Percentiles rank a stretch among this genome's conserved stretches.
Evolutionary conservation across 2,113 vertebrate genomes (phyloP).

Genomic region (Myocastor coypus): DNA sequence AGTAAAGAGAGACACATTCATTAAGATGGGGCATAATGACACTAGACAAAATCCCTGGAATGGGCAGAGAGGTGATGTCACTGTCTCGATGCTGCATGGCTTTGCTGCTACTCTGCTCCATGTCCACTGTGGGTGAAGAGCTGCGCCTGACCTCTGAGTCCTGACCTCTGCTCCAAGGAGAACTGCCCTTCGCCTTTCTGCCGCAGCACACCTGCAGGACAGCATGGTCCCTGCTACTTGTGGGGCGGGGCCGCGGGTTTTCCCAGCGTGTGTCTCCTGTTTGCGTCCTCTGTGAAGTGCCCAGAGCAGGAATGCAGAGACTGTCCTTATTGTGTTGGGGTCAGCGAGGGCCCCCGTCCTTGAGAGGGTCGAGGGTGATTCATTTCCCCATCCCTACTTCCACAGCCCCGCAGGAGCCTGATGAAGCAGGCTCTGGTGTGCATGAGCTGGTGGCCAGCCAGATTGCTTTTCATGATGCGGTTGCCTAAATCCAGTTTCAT

Average conservation of each 20-base stretch:
- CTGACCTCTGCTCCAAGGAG: background rate
- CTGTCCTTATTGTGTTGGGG: background rate
- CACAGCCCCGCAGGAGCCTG: no score
- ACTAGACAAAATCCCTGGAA: background rate
- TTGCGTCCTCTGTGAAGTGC: no score
- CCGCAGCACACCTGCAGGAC: background rate
- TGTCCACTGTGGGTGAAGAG: background rate
- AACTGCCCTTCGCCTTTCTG: background rate
- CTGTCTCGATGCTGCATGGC: background rate
- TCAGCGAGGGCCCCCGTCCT: background rate
- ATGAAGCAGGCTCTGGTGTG: background rate
- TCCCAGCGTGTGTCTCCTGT: rapidly evolving
- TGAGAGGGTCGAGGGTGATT: background rate
- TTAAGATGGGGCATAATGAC: background rate
- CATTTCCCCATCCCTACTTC: no score
- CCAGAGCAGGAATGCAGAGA: background rate
- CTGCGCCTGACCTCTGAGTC: background rate
- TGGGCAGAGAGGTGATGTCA: background rate
- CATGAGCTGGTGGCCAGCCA: no score
- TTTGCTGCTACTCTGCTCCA: background rate
- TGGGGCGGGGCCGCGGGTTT: background rate
- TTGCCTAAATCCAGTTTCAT: background rate
- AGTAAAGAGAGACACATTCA: background rate
- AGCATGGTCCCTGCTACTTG: background rate
- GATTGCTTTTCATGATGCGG: background rate